Evolutionary conservation across 2,888 invertebrate genomes (phyloP).

Genomic region (Leptarthrus brevirostris): DNA sequence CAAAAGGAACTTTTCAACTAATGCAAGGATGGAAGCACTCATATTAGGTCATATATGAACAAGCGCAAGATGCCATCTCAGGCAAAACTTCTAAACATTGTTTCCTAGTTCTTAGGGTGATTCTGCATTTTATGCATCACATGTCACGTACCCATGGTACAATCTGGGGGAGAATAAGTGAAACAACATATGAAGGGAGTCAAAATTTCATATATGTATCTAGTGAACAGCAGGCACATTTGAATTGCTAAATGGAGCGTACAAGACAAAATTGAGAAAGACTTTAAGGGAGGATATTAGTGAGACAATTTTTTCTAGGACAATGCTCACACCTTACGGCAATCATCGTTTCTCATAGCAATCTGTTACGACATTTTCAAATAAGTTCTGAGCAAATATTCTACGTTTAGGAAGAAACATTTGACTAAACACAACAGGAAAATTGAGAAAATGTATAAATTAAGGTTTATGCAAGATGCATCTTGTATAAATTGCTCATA

Average conservation of each 20-base stretch:
- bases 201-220: slow-evolving; percentile 10
- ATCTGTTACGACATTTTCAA: too few species aligned
- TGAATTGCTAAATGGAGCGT: slow-evolving; percentile 42
- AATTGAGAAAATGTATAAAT: too few species aligned
- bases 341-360: too few species aligned
- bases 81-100: slow-evolving; percentile 37
- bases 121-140: slow-evolving; percentile 40
- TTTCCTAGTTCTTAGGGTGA: slow-evolving; percentile 8
- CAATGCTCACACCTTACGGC: too few species aligned
- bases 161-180: slow-evolving; percentile 17
- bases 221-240: slow-evolving; percentile 27
- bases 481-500: too few species aligned
- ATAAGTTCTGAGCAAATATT: too few species aligned
- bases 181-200: slow-evolving; percentile 14
- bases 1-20: not conserved
- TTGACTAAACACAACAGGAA: too few species aligned
- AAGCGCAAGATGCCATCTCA: slow-evolving; percentile 27
- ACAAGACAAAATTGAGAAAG: slow-evolving; percentile 41
- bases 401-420: too few species aligned
- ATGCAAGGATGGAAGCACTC: not conserved
- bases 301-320: not conserved
- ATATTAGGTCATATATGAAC: slow-evolving; percentile 10
- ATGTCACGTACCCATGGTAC: slow-evolving; percentile 27
- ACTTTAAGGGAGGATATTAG: not conserved
- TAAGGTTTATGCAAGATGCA: too few species aligned